Conservation (phyloP, 1,140 invertebrate genomes). For the Nomia melanderi region DNA sequence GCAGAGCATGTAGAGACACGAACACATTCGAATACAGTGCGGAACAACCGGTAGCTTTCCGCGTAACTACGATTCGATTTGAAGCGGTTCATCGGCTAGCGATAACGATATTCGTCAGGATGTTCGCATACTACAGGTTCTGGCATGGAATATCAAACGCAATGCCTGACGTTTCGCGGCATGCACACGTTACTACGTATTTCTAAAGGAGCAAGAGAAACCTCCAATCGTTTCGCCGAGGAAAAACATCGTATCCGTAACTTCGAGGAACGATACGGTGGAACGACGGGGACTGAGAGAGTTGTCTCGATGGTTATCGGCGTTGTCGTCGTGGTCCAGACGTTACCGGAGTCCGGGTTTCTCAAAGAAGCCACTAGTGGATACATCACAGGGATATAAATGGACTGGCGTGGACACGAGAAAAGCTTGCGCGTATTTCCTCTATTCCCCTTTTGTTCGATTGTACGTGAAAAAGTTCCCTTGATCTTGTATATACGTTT, state of each 20-base stretch:
- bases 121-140: background rate
- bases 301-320: conserved; percentile 52
- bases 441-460: background rate
- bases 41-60: background rate
- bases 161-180: background rate
- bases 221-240: background rate
- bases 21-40: too few species aligned
- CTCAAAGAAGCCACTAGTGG: conserved; percentile 39
- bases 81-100: background rate
- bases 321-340: conserved; percentile 6
- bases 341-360: conserved; percentile 5
- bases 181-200: background rate
- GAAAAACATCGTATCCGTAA: conserved; percentile 5
- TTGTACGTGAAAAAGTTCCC: background rate
- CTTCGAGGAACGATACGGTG: conserved; percentile 12
- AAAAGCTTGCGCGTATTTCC: background rate
- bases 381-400: conserved; percentile 57
- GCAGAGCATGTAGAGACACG: too few species aligned
- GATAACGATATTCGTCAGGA: conserved; percentile 14
- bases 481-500: background rate
- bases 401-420: conserved; percentile 39
- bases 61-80: background rate
- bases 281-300: conserved; percentile 45
- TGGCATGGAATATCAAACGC: conserved; percentile 4
- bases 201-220: background rate